Evolutionary conservation across 2,113 vertebrate genomes (phyloP).

Genomic region (Chaenocephalus aceratus): DNA sequence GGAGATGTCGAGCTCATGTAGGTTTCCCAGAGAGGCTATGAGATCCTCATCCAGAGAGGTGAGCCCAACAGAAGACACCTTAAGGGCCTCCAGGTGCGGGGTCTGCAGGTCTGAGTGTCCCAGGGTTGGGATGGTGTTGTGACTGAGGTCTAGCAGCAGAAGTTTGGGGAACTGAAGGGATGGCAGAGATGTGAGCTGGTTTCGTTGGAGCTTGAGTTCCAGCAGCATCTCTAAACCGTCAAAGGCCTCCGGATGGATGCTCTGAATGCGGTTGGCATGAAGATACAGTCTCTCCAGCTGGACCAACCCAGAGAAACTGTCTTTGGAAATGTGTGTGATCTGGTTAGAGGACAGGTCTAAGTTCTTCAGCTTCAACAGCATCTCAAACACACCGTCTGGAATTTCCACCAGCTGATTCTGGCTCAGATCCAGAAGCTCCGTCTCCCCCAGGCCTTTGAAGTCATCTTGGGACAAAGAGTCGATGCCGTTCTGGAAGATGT

Average conservation of each 20-base stretch:
- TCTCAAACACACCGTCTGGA: slow-evolving; percentile 87
- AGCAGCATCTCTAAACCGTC: slow-evolving; percentile 86
- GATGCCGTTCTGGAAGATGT: slow-evolving; percentile 90
- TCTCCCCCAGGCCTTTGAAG: slow-evolving; percentile 82
- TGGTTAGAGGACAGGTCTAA: slow-evolving; percentile 91
- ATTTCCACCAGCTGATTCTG: slow-evolving; percentile 90
- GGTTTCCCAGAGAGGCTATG: slow-evolving; percentile 85
- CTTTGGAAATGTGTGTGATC: slow-evolving; percentile 89
- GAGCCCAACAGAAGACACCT: slow-evolving; percentile 87
- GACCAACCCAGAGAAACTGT: slow-evolving; percentile 89
- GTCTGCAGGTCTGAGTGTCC: slow-evolving; percentile 80
- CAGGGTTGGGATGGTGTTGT: slow-evolving; percentile 85
- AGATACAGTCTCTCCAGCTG: slow-evolving; percentile 93
- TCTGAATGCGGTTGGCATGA: slow-evolving; percentile 88
- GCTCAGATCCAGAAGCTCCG: slow-evolving; percentile 90
- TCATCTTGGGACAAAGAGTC: slow-evolving; percentile 80
- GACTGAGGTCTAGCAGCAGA: slow-evolving; percentile 91
- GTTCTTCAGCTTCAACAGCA: slow-evolving; percentile 87
- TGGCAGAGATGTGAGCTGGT: slow-evolving; percentile 86
- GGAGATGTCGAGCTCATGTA: slow-evolving; percentile 91
- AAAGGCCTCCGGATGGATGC: slow-evolving; percentile 88
- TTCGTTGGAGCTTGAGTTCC: slow-evolving; percentile 92
- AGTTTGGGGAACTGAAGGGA: slow-evolving; percentile 86
- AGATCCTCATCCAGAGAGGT: slow-evolving; percentile 84
- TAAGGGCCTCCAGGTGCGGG: slow-evolving; percentile 88